phyloP scores from a whole-genome alignment of 2,797 vertebrate genomes.

The Phataginus tetradactyla region DNA sequence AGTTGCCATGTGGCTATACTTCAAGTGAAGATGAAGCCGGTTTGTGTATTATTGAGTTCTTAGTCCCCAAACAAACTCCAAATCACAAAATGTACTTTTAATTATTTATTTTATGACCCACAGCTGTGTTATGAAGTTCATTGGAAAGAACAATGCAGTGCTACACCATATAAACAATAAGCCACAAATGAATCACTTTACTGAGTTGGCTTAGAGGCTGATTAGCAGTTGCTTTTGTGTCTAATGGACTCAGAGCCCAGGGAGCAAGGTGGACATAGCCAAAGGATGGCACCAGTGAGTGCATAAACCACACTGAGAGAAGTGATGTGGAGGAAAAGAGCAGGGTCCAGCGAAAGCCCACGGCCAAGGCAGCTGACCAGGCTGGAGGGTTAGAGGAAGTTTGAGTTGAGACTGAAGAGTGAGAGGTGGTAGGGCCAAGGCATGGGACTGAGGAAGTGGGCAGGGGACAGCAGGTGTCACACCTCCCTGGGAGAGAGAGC shows the following conservation, averaged over 20 bases:
- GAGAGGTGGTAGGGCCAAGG: too few species aligned
- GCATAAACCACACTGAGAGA: neutral
- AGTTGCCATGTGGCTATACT: neutral
- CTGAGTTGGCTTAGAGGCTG: neutral
- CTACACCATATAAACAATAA: neutral
- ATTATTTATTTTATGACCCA: neutral
- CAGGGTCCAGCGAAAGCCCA: neutral
- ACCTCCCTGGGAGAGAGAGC: neutral
- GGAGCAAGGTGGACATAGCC: neutral
- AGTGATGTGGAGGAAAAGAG: neutral
- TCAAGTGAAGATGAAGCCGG: neutral
- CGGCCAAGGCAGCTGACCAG: neutral
- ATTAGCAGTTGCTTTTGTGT: neutral
- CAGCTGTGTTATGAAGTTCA: neutral
- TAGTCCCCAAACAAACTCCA: neutral
- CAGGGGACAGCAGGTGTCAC: accelerated
- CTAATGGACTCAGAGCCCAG: neutral
- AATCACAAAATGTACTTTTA: neutral
- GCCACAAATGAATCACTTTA: neutral
- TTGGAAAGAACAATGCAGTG: neutral
- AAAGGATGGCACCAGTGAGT: neutral
- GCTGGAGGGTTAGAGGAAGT: neutral
- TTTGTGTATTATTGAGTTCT: neutral
- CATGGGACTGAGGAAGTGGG: neutral
- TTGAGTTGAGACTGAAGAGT: neutral